Evolutionary conservation across 2,797 vertebrate genomes (phyloP), one percentile per base, ranked within the genome.

Genomic region (Semaprochilodus insignis): DNA sequence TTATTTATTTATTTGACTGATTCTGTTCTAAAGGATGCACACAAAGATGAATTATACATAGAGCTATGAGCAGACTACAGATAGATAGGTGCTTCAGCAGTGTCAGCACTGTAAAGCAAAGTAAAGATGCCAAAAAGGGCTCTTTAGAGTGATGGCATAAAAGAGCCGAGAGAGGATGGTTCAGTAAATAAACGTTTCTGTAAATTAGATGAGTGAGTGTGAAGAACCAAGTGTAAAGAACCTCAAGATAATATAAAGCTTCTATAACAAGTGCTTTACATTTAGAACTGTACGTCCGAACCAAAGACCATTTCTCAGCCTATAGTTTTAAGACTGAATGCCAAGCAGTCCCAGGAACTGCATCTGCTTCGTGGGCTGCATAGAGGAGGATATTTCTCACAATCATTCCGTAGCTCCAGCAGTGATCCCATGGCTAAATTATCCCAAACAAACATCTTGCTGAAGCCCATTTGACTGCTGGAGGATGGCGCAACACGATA

Each of bases 391-490:
- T 10, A 78, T 80, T 85, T 87, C 76, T 86, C 69, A 83, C 79
- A 75, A 74, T 87, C 84, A 87, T 84, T 84, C 78, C 76, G 1
- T 54, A 80, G 77, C 69, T 67, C 27, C 44, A 19, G 54, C 75
- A 86, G 81, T 72, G 82, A 85, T 81, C 65, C 48, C 66, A 25
- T 36, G 34, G 48, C 67, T 63, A 77, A 83, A 86, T 86, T 80
- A 63, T 78, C 81, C 65, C 63, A 85, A 85, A 86, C 71, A 87
- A 87, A 86, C 48, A 55, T 60, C 77, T 81, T 31, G 69, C 79
- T 80, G 52, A 48, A 82, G 52, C 76, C 73, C 78, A 71, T 81
- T 57, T 78, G 77, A 85, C 83, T 59, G 70, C 71, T 66, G 57
- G 74, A 76, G 66, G 76, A 79, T 78, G 77, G 77, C 81, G 57